phyloP scores from a whole-genome alignment of 2,797 vertebrate species.

The Chaetophractus vellerosus region DNA sequence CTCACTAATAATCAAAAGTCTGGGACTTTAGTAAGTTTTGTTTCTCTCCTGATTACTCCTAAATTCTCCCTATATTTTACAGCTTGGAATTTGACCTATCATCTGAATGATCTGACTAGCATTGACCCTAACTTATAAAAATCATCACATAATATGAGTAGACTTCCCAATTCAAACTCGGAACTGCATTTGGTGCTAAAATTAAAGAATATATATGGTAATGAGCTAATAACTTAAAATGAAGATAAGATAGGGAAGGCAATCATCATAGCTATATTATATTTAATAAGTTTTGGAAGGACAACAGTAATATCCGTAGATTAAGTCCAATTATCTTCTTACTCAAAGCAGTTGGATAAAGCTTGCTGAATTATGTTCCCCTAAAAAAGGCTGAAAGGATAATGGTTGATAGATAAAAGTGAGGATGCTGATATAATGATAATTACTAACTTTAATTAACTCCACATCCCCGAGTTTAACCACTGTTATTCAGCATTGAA shows the following conservation, averaged over 20 bases:
- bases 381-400: conserved; percentile 14
- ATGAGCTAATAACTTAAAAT: background rate
- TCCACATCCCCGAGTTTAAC: background rate
- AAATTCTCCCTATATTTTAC: background rate
- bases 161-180: background rate
- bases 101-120: background rate
- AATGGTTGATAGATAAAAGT: background rate
- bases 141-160: background rate
- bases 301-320: background rate
- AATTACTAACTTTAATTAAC: background rate
- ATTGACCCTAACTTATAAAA: background rate
- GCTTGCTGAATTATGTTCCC: background rate
- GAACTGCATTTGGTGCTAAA: background rate
- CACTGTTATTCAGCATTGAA: background rate
- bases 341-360: background rate
- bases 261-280: background rate
- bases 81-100: background rate
- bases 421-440: background rate
- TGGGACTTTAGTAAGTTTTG: background rate
- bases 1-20: background rate
- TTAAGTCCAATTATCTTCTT: background rate
- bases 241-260: background rate
- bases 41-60: conserved; percentile 11
- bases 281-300: background rate
- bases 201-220: background rate